Percentiles rank a stretch among this genome's conserved stretches.
phyloP scores from a whole-genome alignment of 92 coral and sea anemone genomes.

The Muricea muricata region DNA sequence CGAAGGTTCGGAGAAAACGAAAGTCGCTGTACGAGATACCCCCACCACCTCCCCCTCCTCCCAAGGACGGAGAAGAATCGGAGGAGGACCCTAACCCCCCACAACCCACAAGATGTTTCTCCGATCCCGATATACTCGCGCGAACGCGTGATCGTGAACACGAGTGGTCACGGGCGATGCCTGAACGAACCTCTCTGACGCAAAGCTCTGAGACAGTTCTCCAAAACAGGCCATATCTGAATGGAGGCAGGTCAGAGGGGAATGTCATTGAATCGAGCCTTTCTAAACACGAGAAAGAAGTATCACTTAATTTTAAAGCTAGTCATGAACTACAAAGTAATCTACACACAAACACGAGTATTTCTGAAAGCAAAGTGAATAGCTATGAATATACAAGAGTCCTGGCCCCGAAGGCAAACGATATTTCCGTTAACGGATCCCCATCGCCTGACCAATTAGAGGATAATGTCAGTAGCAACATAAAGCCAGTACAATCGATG shows the following conservation, averaged over 20 bases:
- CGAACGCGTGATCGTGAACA: not conserved
- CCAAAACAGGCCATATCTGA: not conserved
- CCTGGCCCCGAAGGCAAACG: not conserved
- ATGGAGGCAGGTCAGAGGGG: constrained; percentile 1
- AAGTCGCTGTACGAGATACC: constrained; percentile 49
- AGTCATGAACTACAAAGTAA: not conserved
- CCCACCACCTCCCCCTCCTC: constrained; percentile 87
- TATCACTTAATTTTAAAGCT: not conserved
- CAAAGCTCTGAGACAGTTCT: not conserved
- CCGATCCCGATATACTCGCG: not conserved
- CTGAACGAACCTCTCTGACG: constrained; percentile 15
- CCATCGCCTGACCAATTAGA: too few species aligned
- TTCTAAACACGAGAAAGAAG: not conserved
- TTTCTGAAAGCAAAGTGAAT: not conserved
- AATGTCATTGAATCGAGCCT: not conserved
- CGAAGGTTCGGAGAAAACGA: constrained; percentile 51
- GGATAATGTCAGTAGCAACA: not conserved
- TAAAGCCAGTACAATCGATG: not conserved
- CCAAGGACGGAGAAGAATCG: constrained; percentile 51
- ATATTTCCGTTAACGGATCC: too few species aligned
- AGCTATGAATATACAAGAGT: not conserved
- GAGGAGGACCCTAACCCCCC: not conserved
- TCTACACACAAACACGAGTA: not conserved
- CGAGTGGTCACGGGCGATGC: constrained; percentile 11
- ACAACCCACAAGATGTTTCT: not conserved